These are phyloP conservation scores for Anoplopoma fimbria DNA, from an alignment of 2,113 vertebrate genomes.

Conservation along the genomic window DNA sequence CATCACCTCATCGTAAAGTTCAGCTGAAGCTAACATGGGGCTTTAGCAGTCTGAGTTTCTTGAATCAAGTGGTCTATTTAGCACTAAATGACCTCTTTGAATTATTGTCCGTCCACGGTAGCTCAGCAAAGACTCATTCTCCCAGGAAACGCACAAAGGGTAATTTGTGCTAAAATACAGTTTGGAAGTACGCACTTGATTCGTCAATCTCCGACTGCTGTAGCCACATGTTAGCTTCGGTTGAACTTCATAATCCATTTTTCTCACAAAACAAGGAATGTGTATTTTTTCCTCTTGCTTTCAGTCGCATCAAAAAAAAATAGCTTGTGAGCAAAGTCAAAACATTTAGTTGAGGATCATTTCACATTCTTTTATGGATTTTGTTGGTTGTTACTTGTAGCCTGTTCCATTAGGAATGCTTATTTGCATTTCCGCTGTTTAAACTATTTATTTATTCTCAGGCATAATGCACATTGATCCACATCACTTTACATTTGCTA, in stretches of 20 bases:
- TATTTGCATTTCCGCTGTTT: neutral
- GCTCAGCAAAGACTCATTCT: neutral
- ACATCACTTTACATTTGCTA: neutral
- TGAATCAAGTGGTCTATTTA: conserved; percentile 6
- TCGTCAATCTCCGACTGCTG: too few relatives aligned
- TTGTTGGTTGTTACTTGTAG: neutral
- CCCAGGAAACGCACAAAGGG: conserved; percentile 30
- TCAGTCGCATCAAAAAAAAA: neutral
- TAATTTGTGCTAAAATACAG: conserved; percentile 7
- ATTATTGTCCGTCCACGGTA: neutral
- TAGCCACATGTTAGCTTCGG: neutral
- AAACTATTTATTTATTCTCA: neutral
- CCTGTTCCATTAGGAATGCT: neutral
- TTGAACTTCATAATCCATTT: neutral
- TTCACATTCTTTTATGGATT: neutral
- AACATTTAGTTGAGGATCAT: neutral
- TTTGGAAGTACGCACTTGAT: neutral
- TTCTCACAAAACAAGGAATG: neutral
- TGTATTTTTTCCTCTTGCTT: neutral
- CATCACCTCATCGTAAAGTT: too few relatives aligned
- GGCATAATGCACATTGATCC: neutral
- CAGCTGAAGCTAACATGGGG: conserved; percentile 21
- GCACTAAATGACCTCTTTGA: neutral
- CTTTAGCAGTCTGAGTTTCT: neutral
- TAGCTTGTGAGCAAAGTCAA: neutral